Evolutionary conservation across 2,888 invertebrate species (phyloP), one percentile per base, ranked within the genome.

Genomic region (Chrysolina americana): DNA sequence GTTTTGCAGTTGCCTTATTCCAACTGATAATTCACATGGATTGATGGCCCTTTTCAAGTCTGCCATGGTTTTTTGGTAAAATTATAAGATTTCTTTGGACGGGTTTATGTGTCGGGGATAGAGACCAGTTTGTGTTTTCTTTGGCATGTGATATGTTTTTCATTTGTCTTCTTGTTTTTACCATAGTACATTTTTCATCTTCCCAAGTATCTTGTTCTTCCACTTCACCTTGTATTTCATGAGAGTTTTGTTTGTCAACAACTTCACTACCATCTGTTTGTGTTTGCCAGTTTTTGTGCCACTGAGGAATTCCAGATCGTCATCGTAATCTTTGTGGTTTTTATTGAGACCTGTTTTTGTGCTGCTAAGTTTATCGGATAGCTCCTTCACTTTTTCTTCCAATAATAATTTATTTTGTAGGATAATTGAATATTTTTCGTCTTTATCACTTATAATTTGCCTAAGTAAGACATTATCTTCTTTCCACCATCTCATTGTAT

Each of bases 341-440:
- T 63, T 63, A 63, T 63, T 63, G 41, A 41, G 63, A 63, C 63
- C 63, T 63, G 63, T 63, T 63, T 63, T 63, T 41, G 28, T 63
- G 63, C 63, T 63, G 2, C 36, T 63, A 63, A 63, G 63, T 63
- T 63, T 63, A 63, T 63, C 41, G 41, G 36, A 63, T 63, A 63
- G 63, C 63, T 63, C 63, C 63, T 63, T 63, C 63, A 63, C 63
- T 28, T 28, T 28, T 28, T 28, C 28, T 28, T 28, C 28, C 28
- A 28, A 28, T 28, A 28, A 28, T 28, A 63, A 63, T 63, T 63
- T 41, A 63, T 63, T 63, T 63, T 63, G 41, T 36, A 63, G 41
- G 63, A 63, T 63, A 63, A 63, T 63, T 63, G 15, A 63, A 63
- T 63, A 63, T 63, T 63, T 63, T 36, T 63, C 63, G 63, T 63